Base-by-base conservation (phyloP, 2,888 invertebrate species). In the Digitonthophagus gazella region DNA sequence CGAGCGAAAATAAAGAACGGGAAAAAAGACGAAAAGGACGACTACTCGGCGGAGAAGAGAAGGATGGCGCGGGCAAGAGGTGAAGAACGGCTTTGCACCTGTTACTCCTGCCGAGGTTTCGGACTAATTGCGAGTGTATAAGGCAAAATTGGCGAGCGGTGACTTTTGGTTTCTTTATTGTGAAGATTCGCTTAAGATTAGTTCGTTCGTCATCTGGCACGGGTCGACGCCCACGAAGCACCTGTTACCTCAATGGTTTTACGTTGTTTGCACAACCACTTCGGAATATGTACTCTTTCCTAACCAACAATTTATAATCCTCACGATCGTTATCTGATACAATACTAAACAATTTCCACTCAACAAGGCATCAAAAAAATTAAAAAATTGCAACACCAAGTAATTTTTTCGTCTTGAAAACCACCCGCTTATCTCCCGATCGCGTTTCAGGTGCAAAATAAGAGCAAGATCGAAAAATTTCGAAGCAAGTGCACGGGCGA, bases 391-490 rank as follows among this genome's bases (percentile, higher is more conserved):
- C n/a, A n/a, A n/a, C n/a, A n/a, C n/a, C n/a, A 19, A 58, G 19
- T 16, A 58, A 19, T 58, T 69, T 44, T 44, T 44, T 44, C 28
- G 3, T 19, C 20, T 4, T 15, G 14, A 8, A 6, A 44, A 44
- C 11, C 28, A 44, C 6, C 28, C 11, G 6, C 11, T 44, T 44
- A 44, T 44, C 28, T 44, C 11, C 11, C 6, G 28, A 44, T 44
- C 28, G 11, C 61, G 61, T 19, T 61, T 61, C 69, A 67, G 72
- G 69, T 71, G 71, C 72, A 69, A 73, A 73, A 73, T 72, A 70
- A 69, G 71, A 72, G 71, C 70, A 73, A 67, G 73, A 72, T 71
- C 70, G 61, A 73, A 73, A 73, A 73, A 72, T 71, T 64, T 61
- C 65, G 64, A 65, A 69, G 71, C 70, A 72, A 61, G 61, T 61